Percentiles rank a stretch among this genome's conserved stretches.
Evolutionary conservation across 2,888 invertebrate genomes (phyloP).

Genomic region (Odontothrips loti): DNA sequence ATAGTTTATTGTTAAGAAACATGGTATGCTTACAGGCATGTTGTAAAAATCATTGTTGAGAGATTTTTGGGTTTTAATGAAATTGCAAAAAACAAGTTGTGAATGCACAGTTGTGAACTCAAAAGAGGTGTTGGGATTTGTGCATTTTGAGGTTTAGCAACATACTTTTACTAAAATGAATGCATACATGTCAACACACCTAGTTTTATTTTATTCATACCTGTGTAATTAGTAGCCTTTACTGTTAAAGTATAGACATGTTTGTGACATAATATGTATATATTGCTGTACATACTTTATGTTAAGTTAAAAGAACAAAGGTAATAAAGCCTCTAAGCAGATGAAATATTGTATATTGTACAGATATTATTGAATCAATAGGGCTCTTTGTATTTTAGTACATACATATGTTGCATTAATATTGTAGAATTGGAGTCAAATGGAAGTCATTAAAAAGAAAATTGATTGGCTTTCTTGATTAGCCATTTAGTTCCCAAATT

Average conservation of each 20-base stretch:
- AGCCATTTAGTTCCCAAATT: neutral
- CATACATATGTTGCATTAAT: constrained; percentile 27
- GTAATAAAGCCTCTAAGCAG: constrained; percentile 15
- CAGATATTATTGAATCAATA: constrained; percentile 25
- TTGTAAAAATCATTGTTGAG: constrained; percentile 21
- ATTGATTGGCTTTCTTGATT: constrained; percentile 5
- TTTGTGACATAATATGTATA: constrained; percentile 25
- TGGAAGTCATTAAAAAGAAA: constrained; percentile 19
- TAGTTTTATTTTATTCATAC: constrained; percentile 26
- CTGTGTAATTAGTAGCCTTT: constrained; percentile 23
- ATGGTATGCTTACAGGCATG: neutral
- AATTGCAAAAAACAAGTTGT: constrained; percentile 9
- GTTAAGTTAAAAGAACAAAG: constrained; percentile 20
- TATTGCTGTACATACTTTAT: constrained; percentile 25
- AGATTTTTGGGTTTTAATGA: constrained; percentile 24
- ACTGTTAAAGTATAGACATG: constrained; percentile 22
- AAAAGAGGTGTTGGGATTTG: constrained; percentile 23
- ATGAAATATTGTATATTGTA: constrained; percentile 23
- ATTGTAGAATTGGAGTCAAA: constrained; percentile 25
- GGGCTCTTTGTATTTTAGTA: constrained; percentile 26
- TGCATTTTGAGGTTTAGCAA: constrained; percentile 12
- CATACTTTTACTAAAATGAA: neutral
- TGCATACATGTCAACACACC: constrained; percentile 22
- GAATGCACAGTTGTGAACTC: constrained; percentile 22
- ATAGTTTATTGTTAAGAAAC: constrained; percentile 25